These are phyloP conservation scores for Probaryconus sp. DNA, from an alignment of 1,140 invertebrate genomes.

Conservation along the genomic window DNA sequence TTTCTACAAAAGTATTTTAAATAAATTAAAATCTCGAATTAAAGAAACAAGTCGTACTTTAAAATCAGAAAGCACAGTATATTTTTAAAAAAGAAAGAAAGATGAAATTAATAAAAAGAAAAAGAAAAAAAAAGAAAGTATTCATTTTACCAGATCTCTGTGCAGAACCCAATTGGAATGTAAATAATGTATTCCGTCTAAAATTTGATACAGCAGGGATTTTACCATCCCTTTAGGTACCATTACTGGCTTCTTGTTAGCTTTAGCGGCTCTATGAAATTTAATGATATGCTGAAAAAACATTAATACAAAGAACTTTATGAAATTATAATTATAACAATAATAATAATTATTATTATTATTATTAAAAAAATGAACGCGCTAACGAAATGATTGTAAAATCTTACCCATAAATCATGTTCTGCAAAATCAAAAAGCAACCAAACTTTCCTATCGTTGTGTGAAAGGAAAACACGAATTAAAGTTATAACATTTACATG, in stretches of 20 bases:
- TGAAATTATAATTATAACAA: too few species aligned
- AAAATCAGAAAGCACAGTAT: too few species aligned
- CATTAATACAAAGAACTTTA: too few species aligned
- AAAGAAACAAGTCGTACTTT: constrained; percentile 4
- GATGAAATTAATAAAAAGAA: too few species aligned
- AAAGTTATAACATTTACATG: constrained; percentile 99
- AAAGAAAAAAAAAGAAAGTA: too few species aligned
- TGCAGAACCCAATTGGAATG: constrained; percentile 99
- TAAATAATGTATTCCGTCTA: constrained; percentile 99
- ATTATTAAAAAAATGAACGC: too few species aligned
- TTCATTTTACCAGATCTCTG: constrained; percentile 91
- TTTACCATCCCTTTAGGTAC: constrained; percentile 99
- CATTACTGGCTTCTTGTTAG: constrained; percentile 97
- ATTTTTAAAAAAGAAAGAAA: too few species aligned
- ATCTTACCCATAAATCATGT: constrained; percentile 97
- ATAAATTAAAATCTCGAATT: neutral
- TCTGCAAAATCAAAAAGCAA: constrained; percentile 99
- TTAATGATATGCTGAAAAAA: constrained; percentile 98
- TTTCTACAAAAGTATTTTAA: constrained; percentile 83
- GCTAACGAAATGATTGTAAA: too few species aligned
- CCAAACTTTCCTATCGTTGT: constrained; percentile 98
- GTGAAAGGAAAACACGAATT: constrained; percentile 97
- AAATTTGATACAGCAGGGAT: constrained; percentile 98
- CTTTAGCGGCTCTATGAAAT: constrained; percentile 98
- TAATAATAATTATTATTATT: too few species aligned